Conservation (phyloP, 2,113 vertebrate genomes). For the Lutjanus erythropterus region DNA sequence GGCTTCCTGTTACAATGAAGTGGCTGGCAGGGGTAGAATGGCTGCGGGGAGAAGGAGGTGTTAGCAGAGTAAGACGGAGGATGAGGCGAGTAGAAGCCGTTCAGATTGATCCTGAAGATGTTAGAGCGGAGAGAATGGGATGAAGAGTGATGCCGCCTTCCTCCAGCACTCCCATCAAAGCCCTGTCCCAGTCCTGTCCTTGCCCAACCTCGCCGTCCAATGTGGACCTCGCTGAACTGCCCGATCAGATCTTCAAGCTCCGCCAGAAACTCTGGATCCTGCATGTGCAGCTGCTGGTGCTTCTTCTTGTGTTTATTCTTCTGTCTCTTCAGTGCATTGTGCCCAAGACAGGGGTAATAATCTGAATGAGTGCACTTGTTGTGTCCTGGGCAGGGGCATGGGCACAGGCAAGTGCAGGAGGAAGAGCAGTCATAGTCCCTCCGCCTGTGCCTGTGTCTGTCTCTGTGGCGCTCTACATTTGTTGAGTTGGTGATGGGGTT, state of each 20-base stretch:
- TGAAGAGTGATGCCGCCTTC: constrained; percentile 87
- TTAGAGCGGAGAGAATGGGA: constrained; percentile 93
- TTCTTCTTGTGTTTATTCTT: constrained; percentile 98
- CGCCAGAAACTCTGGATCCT: constrained; percentile 94
- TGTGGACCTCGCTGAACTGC: constrained; percentile 91
- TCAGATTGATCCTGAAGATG: constrained; percentile 93
- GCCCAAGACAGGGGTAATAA: constrained; percentile 88
- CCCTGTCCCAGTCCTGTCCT: constrained; percentile 68
- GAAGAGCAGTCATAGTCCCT: constrained; percentile 83
- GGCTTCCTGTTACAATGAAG: constrained; percentile 93
- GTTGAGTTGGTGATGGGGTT: constrained; percentile 78
- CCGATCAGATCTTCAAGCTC: constrained; percentile 93
- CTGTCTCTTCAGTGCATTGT: constrained; percentile 92
- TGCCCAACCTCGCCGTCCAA: constrained; percentile 89
- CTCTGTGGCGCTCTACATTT: constrained; percentile 83
- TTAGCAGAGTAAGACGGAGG: constrained; percentile 72
- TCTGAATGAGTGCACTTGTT: constrained; percentile 74
- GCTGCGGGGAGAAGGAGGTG: constrained; percentile 79
- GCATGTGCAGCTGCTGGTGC: constrained; percentile 90
- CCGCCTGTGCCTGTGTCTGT: constrained; percentile 94
- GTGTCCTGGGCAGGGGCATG: constrained; percentile 73
- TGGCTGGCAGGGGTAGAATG: constrained; percentile 89
- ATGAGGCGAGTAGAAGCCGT: constrained; percentile 95
- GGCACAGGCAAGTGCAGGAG: constrained; percentile 71
- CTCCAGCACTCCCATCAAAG: constrained; percentile 69